Evolutionary conservation across 2,113 vertebrate genomes (phyloP).

Genomic region (Myodes glareolus): DNA sequence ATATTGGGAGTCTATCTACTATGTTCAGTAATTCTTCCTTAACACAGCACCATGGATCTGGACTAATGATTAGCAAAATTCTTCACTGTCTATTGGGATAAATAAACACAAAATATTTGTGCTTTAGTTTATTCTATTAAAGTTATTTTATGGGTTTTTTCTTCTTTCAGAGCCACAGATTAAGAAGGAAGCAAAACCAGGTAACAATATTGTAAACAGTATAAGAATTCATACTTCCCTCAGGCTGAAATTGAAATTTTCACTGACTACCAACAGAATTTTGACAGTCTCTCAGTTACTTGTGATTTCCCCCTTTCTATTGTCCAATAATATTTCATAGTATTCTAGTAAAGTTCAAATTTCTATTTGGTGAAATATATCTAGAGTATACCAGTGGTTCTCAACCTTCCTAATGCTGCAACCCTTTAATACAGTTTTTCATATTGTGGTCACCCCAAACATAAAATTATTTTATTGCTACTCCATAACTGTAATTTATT

Average conservation of each 20-base stretch:
- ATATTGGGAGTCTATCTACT: neutral
- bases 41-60: neutral
- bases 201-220: slow-evolving; percentile 36
- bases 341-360: neutral
- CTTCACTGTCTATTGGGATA: neutral
- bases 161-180: slow-evolving; percentile 42
- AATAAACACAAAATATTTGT: neutral
- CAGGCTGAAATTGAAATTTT: neutral
- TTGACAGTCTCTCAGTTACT: neutral
- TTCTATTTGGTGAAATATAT: neutral
- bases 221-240: neutral
- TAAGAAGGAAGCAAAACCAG: slow-evolving; percentile 70
- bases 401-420: neutral
- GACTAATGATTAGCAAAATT: slow-evolving; percentile 8
- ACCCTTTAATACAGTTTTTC: no score
- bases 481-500: neutral
- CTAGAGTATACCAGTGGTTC: neutral
- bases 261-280: neutral
- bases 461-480: neutral
- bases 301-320: neutral
- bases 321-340: neutral
- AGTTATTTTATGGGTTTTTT: neutral
- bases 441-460: neutral
- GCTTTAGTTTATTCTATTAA: neutral
- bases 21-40: neutral